Evolutionary conservation across 1,140 invertebrate species (phyloP), one percentile per base, ranked within the genome.

Genomic region (Acromyrmex heyeri): DNA sequence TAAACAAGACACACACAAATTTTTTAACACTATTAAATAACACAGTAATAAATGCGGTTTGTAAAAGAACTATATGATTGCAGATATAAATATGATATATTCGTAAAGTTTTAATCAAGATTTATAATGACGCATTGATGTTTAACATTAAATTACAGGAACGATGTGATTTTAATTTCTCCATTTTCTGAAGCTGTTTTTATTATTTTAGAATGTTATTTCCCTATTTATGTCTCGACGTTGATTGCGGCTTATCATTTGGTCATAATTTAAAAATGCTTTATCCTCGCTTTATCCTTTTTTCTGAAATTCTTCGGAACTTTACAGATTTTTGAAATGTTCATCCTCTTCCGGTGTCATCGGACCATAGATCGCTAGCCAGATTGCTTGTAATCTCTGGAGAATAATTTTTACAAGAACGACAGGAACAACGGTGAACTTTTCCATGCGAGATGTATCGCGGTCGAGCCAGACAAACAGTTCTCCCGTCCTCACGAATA

Each of bases 141-240:
- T 3, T 30, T 53, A 53, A 69, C 7, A 3, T 38, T 12, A 18
- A 62, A 79, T 27, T 67, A 34, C 18, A 30, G 2, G 65, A 67
- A 64, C 8, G n/a, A 64, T 64, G 12, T 64, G 12, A 21, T 53
- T 30, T 67, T 21, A 0, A 14, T 12, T n/a, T 79, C 16, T 4
- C 8, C 8, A 55, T 53, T 34, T 55, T 69, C 5, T 14, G n/a
- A 1, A 12, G 8, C 27, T 30, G 14, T 76, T 78, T 64, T 78
- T 62, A 64, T 34, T 61, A 34, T 7, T 34, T 67, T 34, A 34
- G 4, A 65, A 7, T 10, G 3, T 79, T 24, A 24, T 21, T 48
- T 81, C 21, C 21, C 61, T 82, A 82, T 34, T 61, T 61, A 61
- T 73, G 18, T 12, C 3, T 48, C 3, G 14, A 14, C 18, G 44